These are phyloP conservation scores for Strix uralensis DNA, from an alignment of 2,113 vertebrate genomes.

Conservation along the genomic window DNA sequence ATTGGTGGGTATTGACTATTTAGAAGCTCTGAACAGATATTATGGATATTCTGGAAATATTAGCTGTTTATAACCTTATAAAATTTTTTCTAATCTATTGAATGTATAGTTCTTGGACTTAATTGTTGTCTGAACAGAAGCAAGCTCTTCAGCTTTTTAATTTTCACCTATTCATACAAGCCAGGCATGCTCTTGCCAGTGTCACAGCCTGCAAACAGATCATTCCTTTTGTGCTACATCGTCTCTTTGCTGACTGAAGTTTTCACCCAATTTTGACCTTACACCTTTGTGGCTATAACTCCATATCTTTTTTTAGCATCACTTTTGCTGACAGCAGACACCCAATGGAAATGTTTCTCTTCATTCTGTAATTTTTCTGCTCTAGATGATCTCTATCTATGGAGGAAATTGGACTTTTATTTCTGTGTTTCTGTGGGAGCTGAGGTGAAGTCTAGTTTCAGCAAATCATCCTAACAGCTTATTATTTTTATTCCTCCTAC, in stretches of 20 bases:
- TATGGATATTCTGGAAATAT: background rate
- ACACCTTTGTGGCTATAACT: background rate
- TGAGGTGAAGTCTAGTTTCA: constrained; percentile 30
- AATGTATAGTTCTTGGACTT: background rate
- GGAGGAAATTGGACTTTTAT: constrained; percentile 41
- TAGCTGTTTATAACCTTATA: background rate
- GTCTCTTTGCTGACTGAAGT: background rate
- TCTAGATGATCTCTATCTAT: background rate
- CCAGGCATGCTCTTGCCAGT: background rate
- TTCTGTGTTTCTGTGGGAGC: constrained; percentile 24
- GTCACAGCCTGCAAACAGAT: background rate
- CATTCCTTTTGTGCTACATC: background rate
- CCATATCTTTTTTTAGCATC: background rate
- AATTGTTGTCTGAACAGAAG: background rate
- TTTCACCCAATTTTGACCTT: background rate
- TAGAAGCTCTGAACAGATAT: background rate
- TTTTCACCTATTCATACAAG: background rate
- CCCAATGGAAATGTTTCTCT: background rate
- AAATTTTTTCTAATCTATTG: background rate
- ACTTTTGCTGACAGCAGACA: background rate
- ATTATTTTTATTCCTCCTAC: constrained; percentile 53
- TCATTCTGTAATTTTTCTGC: constrained; percentile 1
- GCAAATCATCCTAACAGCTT: constrained; percentile 35
- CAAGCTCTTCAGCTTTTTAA: background rate
- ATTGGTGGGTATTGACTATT: background rate